Base-by-base conservation (phyloP, 1,140 invertebrate species). In the Caenorhabditis tropicalis region DNA sequence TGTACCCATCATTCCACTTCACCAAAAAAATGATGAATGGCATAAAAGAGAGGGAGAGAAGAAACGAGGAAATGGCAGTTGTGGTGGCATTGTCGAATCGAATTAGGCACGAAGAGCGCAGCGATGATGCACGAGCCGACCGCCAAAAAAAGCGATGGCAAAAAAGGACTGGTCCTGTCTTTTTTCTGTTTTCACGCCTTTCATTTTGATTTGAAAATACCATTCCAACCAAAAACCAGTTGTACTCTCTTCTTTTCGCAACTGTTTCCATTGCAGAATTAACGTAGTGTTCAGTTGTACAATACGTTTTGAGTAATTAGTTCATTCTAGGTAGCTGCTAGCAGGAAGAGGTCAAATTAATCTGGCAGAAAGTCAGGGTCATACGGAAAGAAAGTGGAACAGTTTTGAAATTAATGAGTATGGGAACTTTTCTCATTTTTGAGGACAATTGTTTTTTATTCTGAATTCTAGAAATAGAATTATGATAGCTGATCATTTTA, bases 81-180 rank as follows among this genome's bases (percentile, higher is more conserved):
- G 58, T 65, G 58, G 29, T 74, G 65, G 65, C 65, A 74, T 74
- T 74, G 65, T 74, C 65, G 36, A 74, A 74, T 74, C 65, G 65
- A 74, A 74, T 74, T 74, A 74, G 65, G 65, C 65, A 43, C 33
- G 65, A 74, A 74, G 36, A 21, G 65, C 36, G 65, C 65, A 24
- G 36, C 65, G 12, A 74, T 74, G 65, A 74, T 33, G 43, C 65
- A 74, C 65, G 65, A 74, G 65, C 65, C 65, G 33, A 6, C 53
- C n/a, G 53, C 27, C 65, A 43, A 74, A 65, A 65, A 65, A 65
- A 27, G 33, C 6, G 27, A 9, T 21, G 58, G n/a, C 65, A 46
- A 74, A 74, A 39, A 74, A 74, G 65, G 36, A 74, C 65, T 74
- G 65, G 65, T 74, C 65, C 36, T 74, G 65, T n/a, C 15, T 33